phyloP scores from a whole-genome alignment of 2,888 invertebrate species.

The Philereme vetulata region DNA sequence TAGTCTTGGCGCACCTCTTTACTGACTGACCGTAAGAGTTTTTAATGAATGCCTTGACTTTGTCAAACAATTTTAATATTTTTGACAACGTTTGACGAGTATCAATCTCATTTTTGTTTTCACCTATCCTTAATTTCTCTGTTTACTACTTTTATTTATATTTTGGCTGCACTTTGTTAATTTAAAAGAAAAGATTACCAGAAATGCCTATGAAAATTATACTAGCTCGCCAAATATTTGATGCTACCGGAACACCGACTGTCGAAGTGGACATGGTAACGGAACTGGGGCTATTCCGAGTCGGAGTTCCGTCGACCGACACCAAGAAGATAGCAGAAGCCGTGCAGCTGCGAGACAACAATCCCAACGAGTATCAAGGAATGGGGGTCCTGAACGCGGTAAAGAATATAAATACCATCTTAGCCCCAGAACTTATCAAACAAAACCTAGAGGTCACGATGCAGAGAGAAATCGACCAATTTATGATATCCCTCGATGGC shows the following conservation, averaged over 20 bases:
- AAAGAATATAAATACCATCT: conserved; percentile 92
- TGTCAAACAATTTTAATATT: background rate
- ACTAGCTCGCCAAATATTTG: conserved; percentile 97
- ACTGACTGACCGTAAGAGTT: no score
- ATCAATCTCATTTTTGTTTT: no score
- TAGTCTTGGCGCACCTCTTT: no score
- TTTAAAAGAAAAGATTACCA: conserved; percentile 10
- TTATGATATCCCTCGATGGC: conserved; percentile 95
- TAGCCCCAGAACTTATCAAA: conserved; percentile 91
- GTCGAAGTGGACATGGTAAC: conserved; percentile 95
- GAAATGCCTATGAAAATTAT: conserved; percentile 95
- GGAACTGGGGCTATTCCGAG: conserved; percentile 93
- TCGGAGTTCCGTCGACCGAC: conserved; percentile 98
- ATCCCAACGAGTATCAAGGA: conserved; percentile 93
- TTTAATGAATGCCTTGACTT: background rate
- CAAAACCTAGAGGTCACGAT: conserved; percentile 93
- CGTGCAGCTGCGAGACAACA: conserved; percentile 95
- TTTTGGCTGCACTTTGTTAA: conserved; percentile 1
- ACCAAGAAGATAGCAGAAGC: conserved; percentile 97
- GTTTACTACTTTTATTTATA: no score
- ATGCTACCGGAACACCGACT: conserved; percentile 98
- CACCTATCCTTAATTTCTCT: background rate
- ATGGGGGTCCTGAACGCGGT: conserved; percentile 97
- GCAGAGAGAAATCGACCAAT: conserved; percentile 94
- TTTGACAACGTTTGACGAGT: background rate